Base-by-base conservation (phyloP, 2,797 vertebrate genomes). In the Ciconia nigra region DNA sequence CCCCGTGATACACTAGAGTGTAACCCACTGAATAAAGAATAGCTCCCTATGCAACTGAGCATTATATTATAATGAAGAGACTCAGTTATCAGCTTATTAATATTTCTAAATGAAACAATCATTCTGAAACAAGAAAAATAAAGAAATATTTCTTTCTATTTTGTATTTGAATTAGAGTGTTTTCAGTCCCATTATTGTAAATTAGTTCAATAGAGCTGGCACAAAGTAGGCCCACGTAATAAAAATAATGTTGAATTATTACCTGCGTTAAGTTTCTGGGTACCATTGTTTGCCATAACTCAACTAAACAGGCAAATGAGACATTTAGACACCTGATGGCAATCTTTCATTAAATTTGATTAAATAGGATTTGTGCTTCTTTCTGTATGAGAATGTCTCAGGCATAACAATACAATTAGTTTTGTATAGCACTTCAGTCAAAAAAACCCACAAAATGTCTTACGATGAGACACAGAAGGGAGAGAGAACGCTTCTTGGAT, bases 271-370 rank as follows among this genome's bases (percentile, higher is more conserved):
- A 71, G 19, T 92, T 96, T 87, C 65, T 83, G 35, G 46, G 25
- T 77, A 77, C 66, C 52, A 77, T 66, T 96, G 83, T 73, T 94
- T 62, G 61, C 44, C 73, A 94, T 84, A 92, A 93, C 81, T 94
- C 67, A 93, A 96, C 93, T 90, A 93, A 96, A 87, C 78, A 95
- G 78, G 87, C 57, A 88, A 25, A 80, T 96, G 69, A 97, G 95
- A 89, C 65, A 29, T 97, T 97, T 96, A 98, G 94, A 98, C 97
- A 98, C 96, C 97, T 98, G 98, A 98, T 98, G 98, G 97, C 97
- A 98, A 98, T 98, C 97, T 98, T 98, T 97, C 97, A 98, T 98
- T 98, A 97, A 97, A 97, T 94, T 97, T 98, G 79, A 77, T 95
- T 59, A 89, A 81, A 88, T 87, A 82, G 49, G 72, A 81, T 88